phyloP scores from a whole-genome alignment of 2,888 invertebrate species.

The Cheilosia soror region DNA sequence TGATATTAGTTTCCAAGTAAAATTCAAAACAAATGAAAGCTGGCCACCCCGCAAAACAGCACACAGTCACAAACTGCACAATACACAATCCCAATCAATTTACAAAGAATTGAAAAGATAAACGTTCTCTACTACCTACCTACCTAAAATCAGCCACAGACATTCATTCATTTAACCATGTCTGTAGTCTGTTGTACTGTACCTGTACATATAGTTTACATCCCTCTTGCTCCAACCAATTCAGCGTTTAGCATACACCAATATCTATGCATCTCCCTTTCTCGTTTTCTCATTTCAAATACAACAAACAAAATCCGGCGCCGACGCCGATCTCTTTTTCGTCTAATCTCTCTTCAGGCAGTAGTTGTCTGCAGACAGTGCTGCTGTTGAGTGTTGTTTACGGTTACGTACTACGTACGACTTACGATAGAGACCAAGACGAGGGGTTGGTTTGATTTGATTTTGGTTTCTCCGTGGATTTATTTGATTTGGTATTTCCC shows the following conservation, averaged over 20 bases:
- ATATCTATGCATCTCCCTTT: background rate
- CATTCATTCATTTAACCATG: background rate
- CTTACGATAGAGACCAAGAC: background rate
- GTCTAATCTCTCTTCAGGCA: background rate
- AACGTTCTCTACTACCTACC: no score
- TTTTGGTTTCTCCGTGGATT: background rate
- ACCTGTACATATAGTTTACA: background rate
- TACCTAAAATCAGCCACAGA: no score
- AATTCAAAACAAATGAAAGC: no score
- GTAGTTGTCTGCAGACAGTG: constrained; percentile 23
- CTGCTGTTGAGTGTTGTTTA: background rate
- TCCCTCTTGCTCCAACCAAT: background rate
- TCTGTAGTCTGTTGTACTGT: background rate
- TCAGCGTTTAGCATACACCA: background rate
- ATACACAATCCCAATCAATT: no score
- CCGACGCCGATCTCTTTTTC: background rate
- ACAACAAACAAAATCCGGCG: background rate
- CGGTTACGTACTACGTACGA: no score
- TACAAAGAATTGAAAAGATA: no score
- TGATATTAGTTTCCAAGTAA: no score
- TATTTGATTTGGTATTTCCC: background rate
- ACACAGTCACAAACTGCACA: no score
- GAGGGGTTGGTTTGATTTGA: background rate
- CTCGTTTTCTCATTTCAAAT: background rate
- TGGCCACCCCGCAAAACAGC: no score